Evolutionary conservation across 2,113 vertebrate species (phyloP).

Genomic region (Suncus etruscus): DNA sequence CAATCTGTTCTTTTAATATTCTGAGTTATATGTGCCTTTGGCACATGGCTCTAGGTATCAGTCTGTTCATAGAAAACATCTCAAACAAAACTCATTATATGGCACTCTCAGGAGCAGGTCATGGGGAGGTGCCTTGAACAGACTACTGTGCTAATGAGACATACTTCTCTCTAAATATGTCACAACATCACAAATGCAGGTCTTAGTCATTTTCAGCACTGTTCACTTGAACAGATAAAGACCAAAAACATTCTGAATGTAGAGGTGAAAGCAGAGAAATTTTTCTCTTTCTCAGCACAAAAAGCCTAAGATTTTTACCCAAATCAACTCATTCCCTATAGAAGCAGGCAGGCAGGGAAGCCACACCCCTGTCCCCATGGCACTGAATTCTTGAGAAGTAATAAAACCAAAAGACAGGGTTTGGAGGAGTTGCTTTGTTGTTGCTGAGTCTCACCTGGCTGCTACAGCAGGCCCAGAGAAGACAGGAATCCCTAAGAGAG

Average conservation of each 20-base stretch:
- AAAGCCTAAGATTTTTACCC: slow-evolving; percentile 24
- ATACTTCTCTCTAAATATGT: not conserved
- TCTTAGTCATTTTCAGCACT: slow-evolving; percentile 14
- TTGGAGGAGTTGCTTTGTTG: no score
- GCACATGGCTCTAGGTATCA: not conserved
- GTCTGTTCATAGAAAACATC: not conserved
- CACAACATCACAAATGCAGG: not conserved
- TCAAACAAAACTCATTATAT: not conserved
- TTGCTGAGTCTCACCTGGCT: no score
- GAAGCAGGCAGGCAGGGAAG: no score
- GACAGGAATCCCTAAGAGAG: no score
- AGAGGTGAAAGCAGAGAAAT: not conserved
- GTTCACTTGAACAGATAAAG: not conserved
- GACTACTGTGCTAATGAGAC: not conserved
- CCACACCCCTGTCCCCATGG: no score
- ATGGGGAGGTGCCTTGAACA: not conserved
- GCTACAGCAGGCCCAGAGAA: no score
- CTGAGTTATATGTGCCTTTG: not conserved
- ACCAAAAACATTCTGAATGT: not conserved
- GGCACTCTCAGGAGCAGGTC: not conserved
- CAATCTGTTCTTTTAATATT: slow-evolving; percentile 14
- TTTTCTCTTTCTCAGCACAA: slow-evolving; percentile 7
- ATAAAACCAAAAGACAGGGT: no score
- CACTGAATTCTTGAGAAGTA: no score
- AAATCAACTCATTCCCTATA: not conserved